These are phyloP conservation scores for Larimichthys polyactis DNA, from an alignment of 2,113 vertebrate species.

Conservation along the genomic window DNA sequence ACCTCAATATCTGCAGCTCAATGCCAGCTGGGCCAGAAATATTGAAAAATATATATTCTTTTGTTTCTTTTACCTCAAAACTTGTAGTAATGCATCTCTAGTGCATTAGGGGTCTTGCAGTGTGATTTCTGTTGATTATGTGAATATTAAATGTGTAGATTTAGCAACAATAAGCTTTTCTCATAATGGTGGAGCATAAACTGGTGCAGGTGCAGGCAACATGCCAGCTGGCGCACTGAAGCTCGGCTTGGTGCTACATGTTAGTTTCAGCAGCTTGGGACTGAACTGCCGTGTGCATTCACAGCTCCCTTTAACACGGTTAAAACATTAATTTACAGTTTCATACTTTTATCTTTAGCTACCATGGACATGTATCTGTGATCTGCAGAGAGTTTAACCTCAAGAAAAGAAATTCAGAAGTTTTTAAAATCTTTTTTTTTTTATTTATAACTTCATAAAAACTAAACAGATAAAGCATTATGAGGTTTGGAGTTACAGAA, in stretches of 20 bases:
- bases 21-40: not conserved
- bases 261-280: conserved; percentile 39
- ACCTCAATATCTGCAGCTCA: too few species aligned
- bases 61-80: not conserved
- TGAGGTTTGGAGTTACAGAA: conserved; percentile 52
- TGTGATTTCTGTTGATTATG: not conserved
- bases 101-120: conserved; percentile 4
- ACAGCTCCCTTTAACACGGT: not conserved
- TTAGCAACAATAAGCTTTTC: conserved; percentile 28
- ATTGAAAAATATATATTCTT: not conserved
- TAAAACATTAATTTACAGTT: conserved; percentile 2
- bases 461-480: conserved; percentile 46
- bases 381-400: not conserved
- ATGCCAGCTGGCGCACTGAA: conserved; percentile 37
- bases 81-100: not conserved
- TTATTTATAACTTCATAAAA: conserved; percentile 69
- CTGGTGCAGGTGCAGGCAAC: not conserved
- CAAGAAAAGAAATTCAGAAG: not conserved
- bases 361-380: conserved; percentile 19
- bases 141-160: conserved; percentile 13
- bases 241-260: not conserved
- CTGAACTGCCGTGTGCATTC: conserved; percentile 8
- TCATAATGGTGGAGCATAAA: conserved; percentile 18
- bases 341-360: conserved; percentile 9
- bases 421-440: conserved; percentile 54